Percentiles rank a stretch among this genome's conserved stretches.
Conservation (phyloP, 2,888 invertebrate genomes). For the Melikaiella ostensackeni region DNA sequence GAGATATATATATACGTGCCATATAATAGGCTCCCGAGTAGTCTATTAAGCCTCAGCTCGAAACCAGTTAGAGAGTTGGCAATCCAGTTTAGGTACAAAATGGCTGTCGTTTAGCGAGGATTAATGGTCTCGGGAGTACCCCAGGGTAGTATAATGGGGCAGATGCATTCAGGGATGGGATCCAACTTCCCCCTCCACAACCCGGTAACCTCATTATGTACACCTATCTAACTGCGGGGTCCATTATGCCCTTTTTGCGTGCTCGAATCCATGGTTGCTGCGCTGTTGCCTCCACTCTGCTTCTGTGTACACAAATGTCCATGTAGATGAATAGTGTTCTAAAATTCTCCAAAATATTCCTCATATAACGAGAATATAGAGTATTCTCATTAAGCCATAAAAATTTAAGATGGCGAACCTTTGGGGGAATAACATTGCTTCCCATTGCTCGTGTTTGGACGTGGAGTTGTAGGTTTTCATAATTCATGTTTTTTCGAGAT, state of each 20-base stretch:
- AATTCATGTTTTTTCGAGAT: too few species aligned
- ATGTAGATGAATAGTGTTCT: constrained; percentile 25
- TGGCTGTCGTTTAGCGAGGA: constrained; percentile 78
- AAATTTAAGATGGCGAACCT: too few species aligned
- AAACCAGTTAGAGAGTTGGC: constrained; percentile 77
- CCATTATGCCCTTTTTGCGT: constrained; percentile 75
- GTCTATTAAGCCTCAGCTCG: constrained; percentile 75
- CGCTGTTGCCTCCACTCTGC: constrained; percentile 39
- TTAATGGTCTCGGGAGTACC: constrained; percentile 75
- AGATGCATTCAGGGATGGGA: constrained; percentile 71
- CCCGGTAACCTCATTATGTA: constrained; percentile 72
- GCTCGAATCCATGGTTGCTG: constrained; percentile 44
- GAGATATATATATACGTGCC: constrained; percentile 55
- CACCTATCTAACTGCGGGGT: constrained; percentile 72
- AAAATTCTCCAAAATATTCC: neutral
- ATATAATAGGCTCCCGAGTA: constrained; percentile 74
- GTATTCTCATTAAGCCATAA: too few species aligned
- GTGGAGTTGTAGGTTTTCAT: too few species aligned
- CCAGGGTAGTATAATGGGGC: constrained; percentile 74
- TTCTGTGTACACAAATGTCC: constrained; percentile 45
- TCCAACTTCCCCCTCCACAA: constrained; percentile 51
- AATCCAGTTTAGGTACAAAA: constrained; percentile 78
- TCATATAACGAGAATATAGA: neutral
- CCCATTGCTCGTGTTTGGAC: too few species aligned
- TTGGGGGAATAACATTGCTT: too few species aligned